Base-by-base conservation (phyloP, 2,888 invertebrate species). In the Epirrhoe alternata region DNA sequence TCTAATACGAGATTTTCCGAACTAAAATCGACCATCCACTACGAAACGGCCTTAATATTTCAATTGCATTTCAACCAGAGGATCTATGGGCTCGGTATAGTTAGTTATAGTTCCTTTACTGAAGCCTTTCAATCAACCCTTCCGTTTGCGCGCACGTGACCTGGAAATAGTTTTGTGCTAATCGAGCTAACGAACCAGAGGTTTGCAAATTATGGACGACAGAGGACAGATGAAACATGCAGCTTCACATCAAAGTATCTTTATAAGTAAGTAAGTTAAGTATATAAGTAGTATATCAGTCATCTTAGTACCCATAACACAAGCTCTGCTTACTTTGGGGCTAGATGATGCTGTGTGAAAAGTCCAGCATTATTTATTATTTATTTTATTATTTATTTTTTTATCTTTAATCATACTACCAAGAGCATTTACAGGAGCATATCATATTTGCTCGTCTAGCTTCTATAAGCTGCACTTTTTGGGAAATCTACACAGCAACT, bases 51-150 rank as follows among this genome's bases (percentile, higher is more conserved):
- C 12, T 42, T 47, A 47, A 47, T 45, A 45, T 45, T 45, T 5
- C 14, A 45, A 47, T 47, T 47, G 14, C 47, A 47, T 47, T 47
- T 47, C 4, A 47, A 42, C 38, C 47, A 16, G 47, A 14, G 16
- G 7, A 16, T 47, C 14, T 16, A 47, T 14, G 6, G 14, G 16
- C 16, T 47, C 47, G 6, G 47, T 47, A 54, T 51, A 59, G 35
- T 35, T 60, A 66, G 45, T 47, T 35, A 54, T 42, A 64, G 67
- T 69, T 67, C 57, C 55, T 73, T 57, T 42, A 50, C 54, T 61
- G 69, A 71, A 68, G 64, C 69, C 69, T 38, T 71, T 64, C 68
- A 69, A 57, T 68, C 52, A 57, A 55, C 61, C 62, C 56, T 61
- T 60, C 31, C 51, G 33, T 47, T 55, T 30, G 55, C 54, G 31